Evolutionary conservation across 2,888 invertebrate genomes (phyloP), one percentile per base, ranked within the genome.

Genomic region (Apeira syringaria): DNA sequence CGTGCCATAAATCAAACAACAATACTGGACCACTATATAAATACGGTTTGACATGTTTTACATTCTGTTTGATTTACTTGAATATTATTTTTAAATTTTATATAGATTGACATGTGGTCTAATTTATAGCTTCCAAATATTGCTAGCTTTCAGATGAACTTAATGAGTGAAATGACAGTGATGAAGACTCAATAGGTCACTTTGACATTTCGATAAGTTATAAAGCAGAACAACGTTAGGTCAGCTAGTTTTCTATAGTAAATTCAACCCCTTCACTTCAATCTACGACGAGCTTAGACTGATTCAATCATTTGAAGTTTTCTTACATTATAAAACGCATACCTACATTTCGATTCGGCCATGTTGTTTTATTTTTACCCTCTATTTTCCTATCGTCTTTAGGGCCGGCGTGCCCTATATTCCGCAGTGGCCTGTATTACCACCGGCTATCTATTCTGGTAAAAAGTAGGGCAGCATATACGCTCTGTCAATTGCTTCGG

Each of bases 1-100:
- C 56, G 46, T 35, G 55, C 43, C 57, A 66, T 70, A 70, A 70
- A 70, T 70, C 71, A 70, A 64, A 62, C 46, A 61, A 70, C 68
- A 68, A 66, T 68, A 50, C 53, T 40, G 50, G 54, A 53, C 56
- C 54, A 54, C 56, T 56, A 56, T 42, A 50, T 51, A 68, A 62
- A 63, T 57, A 59, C 55, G 56, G 59, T 59, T 65, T 61, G 59
- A 50, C 59, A 51, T 59, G 34, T 53, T 46, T 39, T 53, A 47
- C 48, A 47, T 50, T 37, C 31, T 41, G 45, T 38, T 46, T 53
- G 50, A 53, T 55, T 53, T 53, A 58, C 48, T 45, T 53, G 52
- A 49, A 34, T 28, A 28, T 44, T 49, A 31, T 39, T 43, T 49
- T 34, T 25, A 24, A 33, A 40, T 41, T 49, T 49, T 38, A 36